Conservation (phyloP, 30 jellyfish, hydroid and myxozoan species). For the Rhopilema esculentum region DNA sequence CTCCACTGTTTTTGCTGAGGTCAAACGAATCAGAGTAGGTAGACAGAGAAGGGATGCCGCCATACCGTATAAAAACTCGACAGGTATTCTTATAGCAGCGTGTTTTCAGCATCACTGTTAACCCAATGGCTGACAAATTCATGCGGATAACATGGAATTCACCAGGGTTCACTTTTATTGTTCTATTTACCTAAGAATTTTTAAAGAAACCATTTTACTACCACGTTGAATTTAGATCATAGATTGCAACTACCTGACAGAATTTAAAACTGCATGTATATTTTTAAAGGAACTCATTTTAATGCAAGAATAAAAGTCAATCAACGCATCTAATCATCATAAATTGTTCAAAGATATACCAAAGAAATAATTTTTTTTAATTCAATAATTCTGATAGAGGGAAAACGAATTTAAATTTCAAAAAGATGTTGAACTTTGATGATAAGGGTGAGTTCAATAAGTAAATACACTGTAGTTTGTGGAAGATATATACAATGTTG, state of each 20-base stretch:
- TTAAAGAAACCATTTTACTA: background rate
- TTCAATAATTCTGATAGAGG: too few relatives aligned
- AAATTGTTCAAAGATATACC: too few relatives aligned
- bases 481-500: background rate
- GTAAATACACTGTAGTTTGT: too few relatives aligned
- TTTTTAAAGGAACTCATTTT: too few relatives aligned
- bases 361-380: too few relatives aligned
- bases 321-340: too few relatives aligned
- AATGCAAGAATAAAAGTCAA: too few relatives aligned
- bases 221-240: background rate
- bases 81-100: slow-evolving; percentile 41
- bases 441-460: too few relatives aligned
- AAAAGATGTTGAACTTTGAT: too few relatives aligned
- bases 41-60: background rate
- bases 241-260: too few relatives aligned
- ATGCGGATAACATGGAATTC: background rate
- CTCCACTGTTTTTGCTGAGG: background rate
- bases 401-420: too few relatives aligned
- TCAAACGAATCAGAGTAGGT: background rate
- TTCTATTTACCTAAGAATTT: slow-evolving; percentile 2
- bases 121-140: slow-evolving; percentile 25
- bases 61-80: background rate
- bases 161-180: slow-evolving; percentile 11
- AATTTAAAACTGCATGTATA: too few relatives aligned
- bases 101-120: slow-evolving; percentile 8